Evolutionary conservation across 2,888 invertebrate species (phyloP), one percentile per base, ranked within the genome.

Genomic region (Steromphala cineraria): DNA sequence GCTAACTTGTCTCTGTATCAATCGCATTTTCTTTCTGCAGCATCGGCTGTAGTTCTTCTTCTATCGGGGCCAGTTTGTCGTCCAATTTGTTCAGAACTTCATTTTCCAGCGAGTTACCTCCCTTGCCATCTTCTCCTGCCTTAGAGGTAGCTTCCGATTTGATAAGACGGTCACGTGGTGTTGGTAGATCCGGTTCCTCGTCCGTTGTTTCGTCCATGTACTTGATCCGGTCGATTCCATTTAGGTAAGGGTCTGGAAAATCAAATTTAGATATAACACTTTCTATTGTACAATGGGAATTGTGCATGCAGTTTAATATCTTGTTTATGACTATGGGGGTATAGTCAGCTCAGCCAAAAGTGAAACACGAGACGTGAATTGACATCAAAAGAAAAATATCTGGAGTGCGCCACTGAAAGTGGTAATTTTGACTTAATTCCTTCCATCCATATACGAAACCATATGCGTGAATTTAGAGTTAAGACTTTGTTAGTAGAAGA

Each of bases 171-270:
- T 80, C 80, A 36, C 74, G 36, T 53, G 81, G 24, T 2, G 83
- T 76, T 31, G 67, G 86, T n/a, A 78, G 31, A 24, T 86, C 87
- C 10, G 78, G 19, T 53, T 88, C 88, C 13, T 89, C 89, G 13
- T 87, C 87, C 4, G 87, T 83, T 17, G 87, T 87, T 74, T 90
- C 90, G 79, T 90, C 90, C 19, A 90, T 90, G 81, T 85, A 89
- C 40, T 84, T 86, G 21, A 89, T 88, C 74, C 85, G 82, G 46
- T 84, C 85, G 28, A 82, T 76, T 28, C 82, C 87, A 56, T 84
- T 85, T 15, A 82, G 79, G 56, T 84, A 80, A 17, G 82, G 80
- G 2, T 82, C 83, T 84, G 82, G 31, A 76, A 77, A 17, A 21
- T 13, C 8, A 31, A 31, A 0, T 21, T 0, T 7, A 17, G 40